Percentiles rank a stretch among this genome's conserved stretches.
These are phyloP conservation scores for Papilio xuthus DNA, from an alignment of 1,140 invertebrate genomes.

Conservation along the genomic window DNA sequence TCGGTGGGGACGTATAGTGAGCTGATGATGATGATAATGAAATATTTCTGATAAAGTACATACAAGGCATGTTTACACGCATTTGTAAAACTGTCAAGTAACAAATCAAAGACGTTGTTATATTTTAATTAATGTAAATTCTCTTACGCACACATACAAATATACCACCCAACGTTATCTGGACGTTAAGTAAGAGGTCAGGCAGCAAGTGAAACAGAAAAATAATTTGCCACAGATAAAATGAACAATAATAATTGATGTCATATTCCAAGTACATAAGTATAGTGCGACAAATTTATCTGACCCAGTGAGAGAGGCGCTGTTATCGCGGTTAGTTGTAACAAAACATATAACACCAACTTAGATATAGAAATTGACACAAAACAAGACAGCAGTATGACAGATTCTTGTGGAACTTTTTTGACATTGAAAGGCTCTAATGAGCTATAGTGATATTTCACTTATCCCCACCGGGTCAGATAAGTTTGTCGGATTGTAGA, in stretches of 20 bases:
- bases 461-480: not conserved
- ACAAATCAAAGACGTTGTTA: slow-evolving; percentile 46
- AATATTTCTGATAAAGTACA: not conserved
- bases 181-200: slow-evolving; percentile 56
- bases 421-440: too few relatives aligned
- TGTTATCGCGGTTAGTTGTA: not conserved
- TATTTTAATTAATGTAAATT: slow-evolving; percentile 66
- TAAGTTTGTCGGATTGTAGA: not conserved
- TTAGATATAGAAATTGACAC: not conserved
- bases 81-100: slow-evolving; percentile 6
- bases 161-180: slow-evolving; percentile 55
- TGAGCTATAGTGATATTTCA: not conserved
- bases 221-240: slow-evolving; percentile 77
- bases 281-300: not conserved
- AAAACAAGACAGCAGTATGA: not conserved
- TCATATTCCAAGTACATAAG: slow-evolving; percentile 49
- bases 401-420: too few relatives aligned
- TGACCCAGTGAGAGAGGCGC: not conserved
- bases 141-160: slow-evolving; percentile 44
- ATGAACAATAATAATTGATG: slow-evolving; percentile 59
- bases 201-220: slow-evolving; percentile 68
- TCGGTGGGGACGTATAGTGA: too few relatives aligned
- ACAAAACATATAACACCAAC: not conserved
- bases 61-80: not conserved
- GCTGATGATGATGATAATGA: too few relatives aligned